Evolutionary conservation across 1,140 invertebrate genomes (phyloP).

Genomic region (Teleopsis dalmanni): DNA sequence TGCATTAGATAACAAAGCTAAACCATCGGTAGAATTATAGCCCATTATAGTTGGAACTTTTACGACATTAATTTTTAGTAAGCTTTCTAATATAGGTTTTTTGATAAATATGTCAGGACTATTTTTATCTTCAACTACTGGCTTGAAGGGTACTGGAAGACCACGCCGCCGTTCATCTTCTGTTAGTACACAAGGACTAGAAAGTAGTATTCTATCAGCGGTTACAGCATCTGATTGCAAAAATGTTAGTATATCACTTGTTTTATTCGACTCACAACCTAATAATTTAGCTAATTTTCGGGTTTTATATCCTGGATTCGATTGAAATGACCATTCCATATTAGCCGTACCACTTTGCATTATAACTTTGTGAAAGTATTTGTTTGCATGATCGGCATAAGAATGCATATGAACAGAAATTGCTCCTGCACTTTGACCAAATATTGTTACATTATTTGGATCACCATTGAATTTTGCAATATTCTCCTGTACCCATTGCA

Average conservation of each 20-base stretch:
- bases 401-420: slow-evolving; percentile 37
- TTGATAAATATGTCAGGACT: slow-evolving; percentile 31
- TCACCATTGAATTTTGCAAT: slow-evolving; percentile 56
- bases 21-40: slow-evolving; percentile 40
- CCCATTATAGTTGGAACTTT: slow-evolving; percentile 43
- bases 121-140: slow-evolving; percentile 32
- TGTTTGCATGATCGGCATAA: slow-evolving; percentile 29
- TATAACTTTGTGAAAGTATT: slow-evolving; percentile 44
- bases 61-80: slow-evolving; percentile 22
- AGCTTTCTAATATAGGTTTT: slow-evolving; percentile 21
- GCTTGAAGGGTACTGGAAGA: slow-evolving; percentile 32
- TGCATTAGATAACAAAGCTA: slow-evolving; percentile 23
- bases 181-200: slow-evolving; percentile 20
- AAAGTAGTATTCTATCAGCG: slow-evolving; percentile 10
- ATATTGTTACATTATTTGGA: slow-evolving; percentile 49
- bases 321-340: slow-evolving; percentile 30
- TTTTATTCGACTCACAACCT: slow-evolving; percentile 11
- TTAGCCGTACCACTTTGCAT: slow-evolving; percentile 43
- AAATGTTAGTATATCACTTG: slow-evolving; percentile 18
- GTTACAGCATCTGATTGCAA: slow-evolving; percentile 24
- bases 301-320: slow-evolving; percentile 15
- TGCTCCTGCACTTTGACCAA: slow-evolving; percentile 49
- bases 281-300: slow-evolving; percentile 22
- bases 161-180: slow-evolving; percentile 31
- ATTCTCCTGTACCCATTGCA: slow-evolving; percentile 53